phyloP scores from a whole-genome alignment of 1,140 invertebrate species.

The Aphidius ervi region DNA sequence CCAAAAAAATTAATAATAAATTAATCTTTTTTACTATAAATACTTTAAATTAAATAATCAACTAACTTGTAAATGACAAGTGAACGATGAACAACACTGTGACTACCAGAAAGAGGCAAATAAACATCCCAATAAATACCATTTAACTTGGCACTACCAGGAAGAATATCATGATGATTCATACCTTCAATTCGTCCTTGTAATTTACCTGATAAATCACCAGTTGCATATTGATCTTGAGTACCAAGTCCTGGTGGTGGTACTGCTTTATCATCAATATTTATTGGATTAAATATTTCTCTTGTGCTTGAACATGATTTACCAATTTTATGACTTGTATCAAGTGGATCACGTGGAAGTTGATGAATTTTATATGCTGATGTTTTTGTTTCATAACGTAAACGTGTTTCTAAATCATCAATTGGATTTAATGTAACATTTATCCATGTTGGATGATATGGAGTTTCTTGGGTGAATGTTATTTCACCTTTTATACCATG shows the following conservation, averaged over 20 bases:
- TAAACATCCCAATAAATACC: slow-evolving; percentile 79
- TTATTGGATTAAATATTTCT: slow-evolving; percentile 65
- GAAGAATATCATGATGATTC: slow-evolving; percentile 63
- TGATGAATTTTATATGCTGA: slow-evolving; percentile 67
- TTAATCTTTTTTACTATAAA: slow-evolving; percentile 8
- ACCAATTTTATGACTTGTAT: slow-evolving; percentile 40
- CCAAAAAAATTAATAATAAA: slow-evolving; percentile 12
- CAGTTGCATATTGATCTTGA: slow-evolving; percentile 82
- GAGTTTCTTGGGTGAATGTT: slow-evolving; percentile 74
- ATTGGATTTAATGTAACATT: slow-evolving; percentile 68
- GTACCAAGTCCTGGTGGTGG: slow-evolving; percentile 71
- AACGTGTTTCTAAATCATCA: slow-evolving; percentile 60
- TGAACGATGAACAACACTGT: slow-evolving; percentile 78
- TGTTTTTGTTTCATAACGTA: slow-evolving; percentile 60
- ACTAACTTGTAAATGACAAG: slow-evolving; percentile 76
- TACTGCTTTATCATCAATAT: slow-evolving; percentile 52
- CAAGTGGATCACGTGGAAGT: slow-evolving; percentile 60
- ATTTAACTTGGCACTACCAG: slow-evolving; percentile 65
- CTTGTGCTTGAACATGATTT: slow-evolving; percentile 63
- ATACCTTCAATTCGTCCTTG: slow-evolving; percentile 67
- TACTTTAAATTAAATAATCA: slow-evolving; percentile 2
- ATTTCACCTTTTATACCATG: slow-evolving; percentile 79
- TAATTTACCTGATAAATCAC: slow-evolving; percentile 87
- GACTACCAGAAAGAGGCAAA: slow-evolving; percentile 75
- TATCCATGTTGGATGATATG: slow-evolving; percentile 79